Evolutionary conservation across 92 coral and sea anemone species (phyloP).

Genomic region (Porites evermanni): DNA sequence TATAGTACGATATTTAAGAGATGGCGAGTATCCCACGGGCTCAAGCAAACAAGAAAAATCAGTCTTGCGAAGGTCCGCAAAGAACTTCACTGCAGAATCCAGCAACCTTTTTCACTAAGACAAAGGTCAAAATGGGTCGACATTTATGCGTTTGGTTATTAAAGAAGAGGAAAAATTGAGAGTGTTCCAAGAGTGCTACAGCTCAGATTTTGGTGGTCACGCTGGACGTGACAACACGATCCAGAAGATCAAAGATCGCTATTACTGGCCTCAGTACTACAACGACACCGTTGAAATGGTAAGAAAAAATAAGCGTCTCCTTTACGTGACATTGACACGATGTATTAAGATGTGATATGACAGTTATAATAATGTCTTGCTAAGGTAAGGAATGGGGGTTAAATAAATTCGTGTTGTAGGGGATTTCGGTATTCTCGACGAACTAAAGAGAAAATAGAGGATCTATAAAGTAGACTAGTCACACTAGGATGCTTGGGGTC

Average conservation of each 20-base stretch:
- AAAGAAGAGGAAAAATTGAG: constrained; percentile 39
- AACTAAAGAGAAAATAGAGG: not conserved
- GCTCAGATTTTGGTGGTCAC: constrained; percentile 48
- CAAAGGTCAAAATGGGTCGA: not conserved
- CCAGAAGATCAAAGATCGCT: constrained; percentile 49
- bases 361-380: not conserved
- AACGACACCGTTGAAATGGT: constrained; percentile 45
- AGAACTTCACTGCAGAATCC: constrained; percentile 30
- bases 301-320: constrained; percentile 1
- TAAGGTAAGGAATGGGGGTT: not conserved
- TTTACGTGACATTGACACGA: constrained; percentile 21
- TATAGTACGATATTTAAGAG: not conserved
- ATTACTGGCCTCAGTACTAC: constrained; percentile 59
- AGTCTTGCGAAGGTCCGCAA: constrained; percentile 3
- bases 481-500: no score
- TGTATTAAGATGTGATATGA: not conserved
- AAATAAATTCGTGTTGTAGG: not conserved
- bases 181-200: constrained; percentile 51
- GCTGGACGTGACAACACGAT: constrained; percentile 58
- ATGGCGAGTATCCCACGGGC: constrained; percentile 27
- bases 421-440: not conserved
- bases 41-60: constrained; percentile 25
- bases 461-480: no score
- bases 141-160: constrained; percentile 13
- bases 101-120: constrained; percentile 19